phyloP scores from a whole-genome alignment of 2,888 invertebrate genomes.

The Phrixothrix hirtus region DNA sequence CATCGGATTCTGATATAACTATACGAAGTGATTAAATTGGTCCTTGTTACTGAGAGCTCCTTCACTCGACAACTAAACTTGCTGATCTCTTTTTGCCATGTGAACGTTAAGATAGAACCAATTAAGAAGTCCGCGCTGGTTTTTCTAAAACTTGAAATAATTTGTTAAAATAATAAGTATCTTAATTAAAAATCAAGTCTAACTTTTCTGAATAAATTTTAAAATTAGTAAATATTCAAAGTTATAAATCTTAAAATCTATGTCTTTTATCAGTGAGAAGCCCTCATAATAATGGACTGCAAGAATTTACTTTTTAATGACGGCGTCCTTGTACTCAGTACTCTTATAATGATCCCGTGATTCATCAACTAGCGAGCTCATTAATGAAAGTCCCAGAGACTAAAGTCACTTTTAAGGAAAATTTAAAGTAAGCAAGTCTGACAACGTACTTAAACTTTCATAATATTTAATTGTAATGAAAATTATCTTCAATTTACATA shows the following conservation, averaged over 20 bases:
- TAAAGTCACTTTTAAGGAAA: conserved; percentile 22
- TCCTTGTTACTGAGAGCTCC: conserved; percentile 35
- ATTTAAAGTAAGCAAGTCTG: too few species aligned
- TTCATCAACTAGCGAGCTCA: conserved; percentile 53
- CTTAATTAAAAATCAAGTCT: not conserved
- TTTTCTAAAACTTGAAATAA: not conserved
- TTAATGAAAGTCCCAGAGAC: conserved; percentile 46
- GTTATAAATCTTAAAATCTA: conserved; percentile 16
- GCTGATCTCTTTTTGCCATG: conserved; percentile 30
- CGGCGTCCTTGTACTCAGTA: conserved; percentile 44
- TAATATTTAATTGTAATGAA: conserved; percentile 14
- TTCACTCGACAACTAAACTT: conserved; percentile 28
- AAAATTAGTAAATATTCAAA: conserved; percentile 7
- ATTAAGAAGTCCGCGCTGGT: conserved; percentile 21
- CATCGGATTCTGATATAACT: conserved; percentile 35
- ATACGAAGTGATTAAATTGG: conserved; percentile 38
- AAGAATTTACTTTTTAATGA: conserved; percentile 48
- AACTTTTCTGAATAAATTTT: not conserved
- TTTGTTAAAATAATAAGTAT: not conserved
- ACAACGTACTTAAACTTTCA: too few species aligned
- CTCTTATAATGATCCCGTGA: conserved; percentile 52
- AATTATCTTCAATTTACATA: conserved; percentile 8
- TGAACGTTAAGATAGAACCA: conserved; percentile 24
- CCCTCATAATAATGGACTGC: conserved; percentile 46
- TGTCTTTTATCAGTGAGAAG: conserved; percentile 27